Evolutionary conservation across 2,113 vertebrate genomes (phyloP).

Genomic region (Archilochus colubris): DNA sequence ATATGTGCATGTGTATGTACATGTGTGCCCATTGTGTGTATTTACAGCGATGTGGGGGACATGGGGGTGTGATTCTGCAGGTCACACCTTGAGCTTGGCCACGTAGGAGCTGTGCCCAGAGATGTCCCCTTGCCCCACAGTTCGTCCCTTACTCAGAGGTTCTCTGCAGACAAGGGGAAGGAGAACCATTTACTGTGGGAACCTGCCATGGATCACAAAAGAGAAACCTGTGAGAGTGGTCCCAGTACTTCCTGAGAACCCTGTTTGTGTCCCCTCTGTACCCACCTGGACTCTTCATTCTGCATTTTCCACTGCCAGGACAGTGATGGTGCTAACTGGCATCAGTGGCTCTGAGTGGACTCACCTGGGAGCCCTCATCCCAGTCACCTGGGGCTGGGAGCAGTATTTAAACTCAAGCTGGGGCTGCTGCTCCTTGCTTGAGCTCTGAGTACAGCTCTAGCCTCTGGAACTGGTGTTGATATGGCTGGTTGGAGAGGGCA

Average conservation of each 20-base stretch:
- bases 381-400: neutral
- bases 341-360: accelerated
- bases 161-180: neutral
- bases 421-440: neutral
- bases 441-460: neutral
- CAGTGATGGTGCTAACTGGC: neutral
- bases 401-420: neutral
- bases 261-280: neutral
- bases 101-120: accelerated
- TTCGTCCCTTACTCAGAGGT: neutral
- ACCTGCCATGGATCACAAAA: neutral
- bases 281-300: neutral
- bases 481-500: neutral
- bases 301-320: neutral
- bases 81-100: neutral
- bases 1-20: neutral
- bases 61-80: neutral
- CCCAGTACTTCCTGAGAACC: accelerated
- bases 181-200: neutral
- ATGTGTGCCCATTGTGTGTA: accelerated
- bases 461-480: too few relatives aligned
- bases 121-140: accelerated
- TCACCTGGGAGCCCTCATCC: neutral
- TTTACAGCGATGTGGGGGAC: neutral
- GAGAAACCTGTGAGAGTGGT: accelerated